A percentile compares a stretch with the other conserved stretches of the same genome.
Conservation (phyloP, 2,797 vertebrate genomes). For the Forpus xanthops region DNA sequence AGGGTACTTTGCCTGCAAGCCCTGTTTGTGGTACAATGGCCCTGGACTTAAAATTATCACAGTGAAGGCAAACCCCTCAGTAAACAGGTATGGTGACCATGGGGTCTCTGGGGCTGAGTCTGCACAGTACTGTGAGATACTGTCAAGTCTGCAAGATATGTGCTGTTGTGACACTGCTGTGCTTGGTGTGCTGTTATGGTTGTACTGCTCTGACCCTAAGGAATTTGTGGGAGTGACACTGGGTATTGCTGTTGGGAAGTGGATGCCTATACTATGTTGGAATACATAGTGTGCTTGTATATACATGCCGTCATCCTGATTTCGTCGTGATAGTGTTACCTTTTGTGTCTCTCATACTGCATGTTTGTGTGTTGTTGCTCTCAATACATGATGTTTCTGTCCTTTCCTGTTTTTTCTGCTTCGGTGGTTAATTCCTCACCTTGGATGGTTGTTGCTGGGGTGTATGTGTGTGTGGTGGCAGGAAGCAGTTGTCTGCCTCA, state of each 20-base stretch:
- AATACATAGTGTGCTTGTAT: fast-evolving
- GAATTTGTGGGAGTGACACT: not conserved
- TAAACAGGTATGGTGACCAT: not conserved
- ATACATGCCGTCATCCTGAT: not conserved
- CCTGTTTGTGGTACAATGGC: too few relatives aligned
- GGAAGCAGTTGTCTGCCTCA: not conserved
- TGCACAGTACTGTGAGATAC: not conserved
- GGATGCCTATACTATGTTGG: not conserved
- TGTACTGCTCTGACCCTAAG: not conserved
- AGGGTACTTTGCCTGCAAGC: fast-evolving
- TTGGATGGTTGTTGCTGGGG: not conserved
- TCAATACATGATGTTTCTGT: not conserved
- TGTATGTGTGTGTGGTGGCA: not conserved
- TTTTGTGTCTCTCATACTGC: not conserved
- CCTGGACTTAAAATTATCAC: not conserved
- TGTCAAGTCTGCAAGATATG: not conserved
- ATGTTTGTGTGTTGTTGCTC: not conserved
- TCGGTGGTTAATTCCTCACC: not conserved
- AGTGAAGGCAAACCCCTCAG: not conserved
- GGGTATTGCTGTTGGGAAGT: not conserved
- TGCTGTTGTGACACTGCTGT: not conserved
- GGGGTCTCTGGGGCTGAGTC: not conserved
- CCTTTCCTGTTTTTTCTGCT: not conserved
- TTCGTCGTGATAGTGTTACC: not conserved
- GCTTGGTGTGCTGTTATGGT: not conserved